Percentiles rank a stretch among this genome's conserved stretches.
Evolutionary conservation across 2,888 invertebrate species (phyloP).

Genomic region (Ptilodon capucinus): DNA sequence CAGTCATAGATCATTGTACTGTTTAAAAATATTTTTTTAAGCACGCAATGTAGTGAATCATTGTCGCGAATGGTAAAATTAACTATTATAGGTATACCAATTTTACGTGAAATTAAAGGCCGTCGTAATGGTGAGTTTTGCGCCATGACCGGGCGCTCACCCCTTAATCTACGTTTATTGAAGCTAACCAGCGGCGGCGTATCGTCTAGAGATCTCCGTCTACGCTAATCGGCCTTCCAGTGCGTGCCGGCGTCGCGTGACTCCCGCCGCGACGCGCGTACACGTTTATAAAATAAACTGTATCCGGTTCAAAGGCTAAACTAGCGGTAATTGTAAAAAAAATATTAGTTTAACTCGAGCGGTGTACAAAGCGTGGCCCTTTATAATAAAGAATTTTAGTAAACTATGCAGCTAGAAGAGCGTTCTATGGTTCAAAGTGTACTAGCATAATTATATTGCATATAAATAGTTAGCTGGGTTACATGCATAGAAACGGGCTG

Average conservation of each 20-base stretch:
- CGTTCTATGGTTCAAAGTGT: slow-evolving; percentile 1
- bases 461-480: slow-evolving; percentile 2
- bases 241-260: slow-evolving; percentile 23
- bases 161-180: neutral
- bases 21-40: no score
- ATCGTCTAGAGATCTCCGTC: slow-evolving; percentile 11
- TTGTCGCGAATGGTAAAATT: no score
- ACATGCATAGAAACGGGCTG: neutral
- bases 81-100: no score
- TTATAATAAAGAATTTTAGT: slow-evolving; percentile 2
- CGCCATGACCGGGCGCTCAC: no score
- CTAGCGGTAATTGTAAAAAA: slow-evolving; percentile 1
- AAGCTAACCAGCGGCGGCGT: neutral
- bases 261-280: slow-evolving; percentile 9
- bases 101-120: no score
- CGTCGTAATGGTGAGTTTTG: no score
- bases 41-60: no score
- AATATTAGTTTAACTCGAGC: neutral
- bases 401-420: slow-evolving; percentile 2
- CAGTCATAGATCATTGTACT: no score
- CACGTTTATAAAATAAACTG: slow-evolving; percentile 24
- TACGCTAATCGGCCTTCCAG: slow-evolving; percentile 18
- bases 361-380: slow-evolving; percentile 9
- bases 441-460: slow-evolving; percentile 5
- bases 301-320: slow-evolving; percentile 10